A percentile compares a stretch with the other conserved stretches of the same genome.
Conservation (phyloP, 2,888 invertebrate genomes). For the Odontothrips loti region DNA sequence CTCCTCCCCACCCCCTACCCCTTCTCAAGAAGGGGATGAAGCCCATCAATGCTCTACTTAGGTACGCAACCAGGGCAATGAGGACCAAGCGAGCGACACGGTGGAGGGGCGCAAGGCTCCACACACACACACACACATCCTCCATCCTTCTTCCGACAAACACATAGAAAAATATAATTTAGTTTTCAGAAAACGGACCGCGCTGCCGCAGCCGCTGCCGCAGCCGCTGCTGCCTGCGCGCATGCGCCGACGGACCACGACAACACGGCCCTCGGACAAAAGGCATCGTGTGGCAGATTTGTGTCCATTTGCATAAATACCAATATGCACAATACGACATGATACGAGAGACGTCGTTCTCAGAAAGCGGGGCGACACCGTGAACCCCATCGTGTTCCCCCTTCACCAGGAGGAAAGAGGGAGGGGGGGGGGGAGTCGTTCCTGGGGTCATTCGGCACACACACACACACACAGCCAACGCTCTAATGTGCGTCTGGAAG, state of each 20-base stretch:
- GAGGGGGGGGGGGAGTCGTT: neutral
- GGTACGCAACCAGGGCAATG: neutral
- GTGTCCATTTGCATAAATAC: constrained; percentile 23
- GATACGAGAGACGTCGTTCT: constrained; percentile 31
- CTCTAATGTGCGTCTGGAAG: constrained; percentile 2
- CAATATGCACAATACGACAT: constrained; percentile 25
- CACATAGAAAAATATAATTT: too few relatives aligned
- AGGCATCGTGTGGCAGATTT: constrained; percentile 4
- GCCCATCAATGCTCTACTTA: neutral
- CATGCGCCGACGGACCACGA: neutral
- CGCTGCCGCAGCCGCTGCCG: neutral
- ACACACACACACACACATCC: too few relatives aligned
- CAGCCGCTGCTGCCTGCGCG: neutral
- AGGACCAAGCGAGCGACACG: neutral
- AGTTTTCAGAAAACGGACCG: too few relatives aligned
- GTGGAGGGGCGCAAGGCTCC: too few relatives aligned
- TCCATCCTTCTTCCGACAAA: too few relatives aligned
- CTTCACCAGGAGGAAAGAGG: constrained; percentile 33
- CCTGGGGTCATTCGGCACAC: neutral
- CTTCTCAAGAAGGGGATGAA: neutral
- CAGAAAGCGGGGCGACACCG: constrained; percentile 34
- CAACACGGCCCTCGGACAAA: too few relatives aligned
- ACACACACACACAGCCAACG: neutral
- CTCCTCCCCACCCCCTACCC: too few relatives aligned
- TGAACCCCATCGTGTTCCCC: constrained; percentile 35